Evolutionary conservation across 2,888 invertebrate species (phyloP), one percentile per base, ranked within the genome.

Genomic region (Amblyteles armatorius): DNA sequence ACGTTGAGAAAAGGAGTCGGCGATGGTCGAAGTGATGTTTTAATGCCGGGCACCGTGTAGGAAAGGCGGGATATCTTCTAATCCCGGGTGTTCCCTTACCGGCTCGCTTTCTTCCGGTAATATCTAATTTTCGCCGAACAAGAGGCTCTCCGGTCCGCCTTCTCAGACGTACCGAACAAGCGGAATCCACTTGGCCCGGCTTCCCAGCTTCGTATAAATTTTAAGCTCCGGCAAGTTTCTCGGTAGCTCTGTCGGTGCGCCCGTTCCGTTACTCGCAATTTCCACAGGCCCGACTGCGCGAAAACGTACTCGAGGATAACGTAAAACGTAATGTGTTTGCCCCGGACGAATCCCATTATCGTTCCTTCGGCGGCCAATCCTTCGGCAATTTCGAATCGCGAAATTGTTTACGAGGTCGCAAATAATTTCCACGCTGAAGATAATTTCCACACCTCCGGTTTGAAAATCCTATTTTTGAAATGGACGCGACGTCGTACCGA

Each of bases 91-190:
- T 52, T 48, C 55, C 67, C 40, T 67, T 44, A 19, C 71, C 19
- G 11, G 11, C 48, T 52, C 71, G 36, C 60, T 73, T 44, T 60
- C 60, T 60, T 60, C 73, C 40, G 13, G 73, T 60, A 60, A 73
- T 73, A 36, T 36, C 73, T 73, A 40, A 73, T 73, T 73, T 73
- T 73, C 73, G 1, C 13, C 44, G 73, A 63, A 73, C 60, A 73
- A 60, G 60, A 48, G 73, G 44, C 26, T 60, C 60, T 9, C 71
- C 55, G 40, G 9, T 40, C 40, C 40, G 40, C 52, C 52, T 71
- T 71, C 33, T 52, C 33, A 36, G n/a, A 71, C 55, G 55, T 71
- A 71, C 55, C 33, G 19, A 71, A 52, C 50, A 26, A 36, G 33
- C 19, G n/a, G 71, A 71, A 71, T 55, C 71, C 19, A 71, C 71